Base-by-base conservation (phyloP, 2,888 invertebrate genomes). In the Machimus atricapillus region DNA sequence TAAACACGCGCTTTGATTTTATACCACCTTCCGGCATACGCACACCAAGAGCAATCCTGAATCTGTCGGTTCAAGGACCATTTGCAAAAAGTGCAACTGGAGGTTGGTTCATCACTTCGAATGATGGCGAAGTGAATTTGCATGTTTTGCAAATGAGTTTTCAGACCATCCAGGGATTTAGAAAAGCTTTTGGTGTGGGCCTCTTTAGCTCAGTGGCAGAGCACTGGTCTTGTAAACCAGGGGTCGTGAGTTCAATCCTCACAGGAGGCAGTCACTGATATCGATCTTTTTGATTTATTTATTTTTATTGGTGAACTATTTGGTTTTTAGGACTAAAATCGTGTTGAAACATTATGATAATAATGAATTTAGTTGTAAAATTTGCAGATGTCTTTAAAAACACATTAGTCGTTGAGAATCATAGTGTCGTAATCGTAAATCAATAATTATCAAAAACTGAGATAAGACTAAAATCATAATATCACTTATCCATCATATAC, bases 161-260 rank as follows among this genome's bases (percentile, higher is more conserved):
- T 52, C 14, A 16, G 4, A 4, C 5, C 46, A 3, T 52, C 16
- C 4, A n/a, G 14, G 16, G 46, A n/a, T 16, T 52, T 52, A 19
- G 52, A 2, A 52, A 52, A n/a, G 52, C 52, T 52, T 7, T 6
- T 8, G 7, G 7, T 52, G 43, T 43, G 23, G 14, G 83, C 83
- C 83, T 83, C 73, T 73, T 83, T 83, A 83, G 96, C 96, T 96
- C 96, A 96, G 96, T 96, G 96, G 96, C 94, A 96, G 96, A 96
- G 96, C 96, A 96, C 96, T 96, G 96, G 96, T 96, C 96, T 96
- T 96, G 96, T 96, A 96, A 96, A 96, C 96, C 96, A 96, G 96
- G 96, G 96, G 96, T 96, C 96, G 96, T 96, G 96, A 96, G 96
- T 96, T 96, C 96, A 96, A 96, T 95, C 96, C 96, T 96, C 96